A percentile compares a stretch with the other conserved stretches of the same genome.
Evolutionary conservation across 1,140 invertebrate genomes (phyloP).

Genomic region (Drosophila kikkawai): DNA sequence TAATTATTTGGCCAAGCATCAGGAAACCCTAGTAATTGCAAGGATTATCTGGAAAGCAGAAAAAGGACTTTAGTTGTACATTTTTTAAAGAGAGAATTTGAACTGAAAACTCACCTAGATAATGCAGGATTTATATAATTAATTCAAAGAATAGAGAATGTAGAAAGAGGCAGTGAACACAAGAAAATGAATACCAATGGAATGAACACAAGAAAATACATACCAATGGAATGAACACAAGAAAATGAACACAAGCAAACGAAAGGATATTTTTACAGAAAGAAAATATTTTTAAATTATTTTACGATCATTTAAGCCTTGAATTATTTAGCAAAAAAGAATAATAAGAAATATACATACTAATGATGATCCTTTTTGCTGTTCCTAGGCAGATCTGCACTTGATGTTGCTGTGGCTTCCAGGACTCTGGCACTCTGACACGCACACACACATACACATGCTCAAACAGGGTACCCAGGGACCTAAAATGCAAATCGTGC

Average conservation of each 20-base stretch:
- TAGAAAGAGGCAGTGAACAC: too few relatives aligned
- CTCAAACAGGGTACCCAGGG: not conserved
- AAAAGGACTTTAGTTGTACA: not conserved
- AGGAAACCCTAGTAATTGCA: constrained; percentile 13
- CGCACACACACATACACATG: constrained; percentile 14
- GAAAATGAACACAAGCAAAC: too few relatives aligned
- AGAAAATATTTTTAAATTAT: too few relatives aligned
- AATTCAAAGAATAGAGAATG: too few relatives aligned
- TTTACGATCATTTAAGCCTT: not conserved
- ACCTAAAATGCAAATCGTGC: constrained; percentile 72
- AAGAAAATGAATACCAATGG: too few relatives aligned
- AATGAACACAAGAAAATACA: too few relatives aligned
- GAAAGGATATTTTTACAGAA: not conserved
- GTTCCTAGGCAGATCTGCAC: not conserved
- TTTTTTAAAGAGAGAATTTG: not conserved
- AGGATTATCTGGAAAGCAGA: not conserved
- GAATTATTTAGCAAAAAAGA: not conserved
- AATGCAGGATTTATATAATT: too few relatives aligned
- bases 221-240: too few relatives aligned
- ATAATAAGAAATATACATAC: not conserved
- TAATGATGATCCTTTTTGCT: constrained; percentile 1
- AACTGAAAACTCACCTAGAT: not conserved
- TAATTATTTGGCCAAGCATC: constrained; percentile 28
- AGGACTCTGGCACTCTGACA: constrained; percentile 15
- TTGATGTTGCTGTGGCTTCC: not conserved